phyloP scores from a whole-genome alignment of 2,113 vertebrate species.

The Nettapus auritus region DNA sequence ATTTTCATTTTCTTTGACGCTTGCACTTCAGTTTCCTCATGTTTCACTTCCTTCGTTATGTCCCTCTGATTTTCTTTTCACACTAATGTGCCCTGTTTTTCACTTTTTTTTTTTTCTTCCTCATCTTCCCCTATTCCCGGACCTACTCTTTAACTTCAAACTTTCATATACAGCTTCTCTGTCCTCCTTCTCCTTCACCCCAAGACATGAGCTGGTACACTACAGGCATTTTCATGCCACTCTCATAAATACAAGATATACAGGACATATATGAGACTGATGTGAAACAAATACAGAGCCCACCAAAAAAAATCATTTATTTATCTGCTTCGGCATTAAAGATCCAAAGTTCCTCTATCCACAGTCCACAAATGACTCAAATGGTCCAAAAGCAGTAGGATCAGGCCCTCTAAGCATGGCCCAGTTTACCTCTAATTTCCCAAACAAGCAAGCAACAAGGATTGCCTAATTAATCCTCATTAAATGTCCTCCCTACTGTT shows the following conservation, averaged over 20 bases:
- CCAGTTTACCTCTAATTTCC: not conserved
- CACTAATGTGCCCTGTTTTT: not conserved
- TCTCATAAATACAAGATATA: not conserved
- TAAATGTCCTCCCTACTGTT: not conserved
- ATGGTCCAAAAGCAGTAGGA: not conserved
- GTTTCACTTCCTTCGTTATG: conserved; percentile 30
- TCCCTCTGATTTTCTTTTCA: conserved; percentile 23
- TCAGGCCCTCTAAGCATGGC: not conserved
- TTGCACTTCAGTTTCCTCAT: not conserved
- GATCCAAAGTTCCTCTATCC: not conserved
- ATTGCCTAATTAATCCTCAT: not conserved
- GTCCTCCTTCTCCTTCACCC: not conserved
- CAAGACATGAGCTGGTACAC: not conserved
- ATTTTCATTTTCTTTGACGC: conserved; percentile 28
- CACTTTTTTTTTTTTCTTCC: not conserved
- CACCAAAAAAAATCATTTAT: not conserved
- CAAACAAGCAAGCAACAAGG: not conserved
- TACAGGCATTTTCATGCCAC: not conserved
- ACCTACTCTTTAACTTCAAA: not conserved
- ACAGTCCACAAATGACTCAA: not conserved
- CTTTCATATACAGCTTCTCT: not conserved
- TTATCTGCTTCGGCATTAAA: not conserved
- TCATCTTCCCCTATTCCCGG: not conserved
- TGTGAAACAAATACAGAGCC: not conserved
- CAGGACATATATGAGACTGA: not conserved